Conservation (phyloP, 92 coral and sea anemone species). For the Meandrina meandrites region DNA sequence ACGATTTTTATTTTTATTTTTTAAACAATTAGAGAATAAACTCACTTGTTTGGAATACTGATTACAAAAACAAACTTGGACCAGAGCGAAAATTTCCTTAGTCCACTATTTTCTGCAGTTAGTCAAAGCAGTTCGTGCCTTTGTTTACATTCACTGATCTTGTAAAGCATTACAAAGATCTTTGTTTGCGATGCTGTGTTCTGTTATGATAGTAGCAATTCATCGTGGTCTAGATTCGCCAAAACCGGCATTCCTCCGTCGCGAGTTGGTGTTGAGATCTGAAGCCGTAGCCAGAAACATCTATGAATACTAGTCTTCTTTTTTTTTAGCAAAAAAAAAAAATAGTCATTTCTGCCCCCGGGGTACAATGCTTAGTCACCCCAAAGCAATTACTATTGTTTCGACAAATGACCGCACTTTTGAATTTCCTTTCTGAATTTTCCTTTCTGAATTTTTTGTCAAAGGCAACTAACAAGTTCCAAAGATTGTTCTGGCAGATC, state of each 20-base stretch:
- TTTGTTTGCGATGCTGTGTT: conserved; percentile 3
- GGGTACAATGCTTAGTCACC: conserved; percentile 14
- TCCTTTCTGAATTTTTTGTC: neutral
- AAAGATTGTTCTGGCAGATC: neutral
- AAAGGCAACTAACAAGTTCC: neutral
- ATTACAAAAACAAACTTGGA: conserved; percentile 22
- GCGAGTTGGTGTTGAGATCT: neutral
- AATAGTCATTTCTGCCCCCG: neutral
- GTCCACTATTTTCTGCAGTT: conserved; percentile 15
- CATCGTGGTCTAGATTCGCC: no score
- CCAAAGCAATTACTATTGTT: conserved; percentile 15
- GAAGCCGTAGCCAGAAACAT: neutral
- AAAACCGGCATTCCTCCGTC: neutral
- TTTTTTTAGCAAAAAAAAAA: neutral
- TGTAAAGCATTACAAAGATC: conserved; percentile 17
- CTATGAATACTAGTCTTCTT: neutral
- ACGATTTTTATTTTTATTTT: neutral
- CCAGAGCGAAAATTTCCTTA: neutral
- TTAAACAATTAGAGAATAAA: neutral
- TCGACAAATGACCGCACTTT: conserved; percentile 27
- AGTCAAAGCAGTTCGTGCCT: conserved; percentile 23
- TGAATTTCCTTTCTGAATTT: conserved; percentile 8
- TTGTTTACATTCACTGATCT: conserved; percentile 31
- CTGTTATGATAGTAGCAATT: conserved; percentile 2
- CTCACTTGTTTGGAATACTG: conserved; percentile 16